phyloP scores from a whole-genome alignment of 2,888 invertebrate genomes.

The Drosophila algonquin region DNA sequence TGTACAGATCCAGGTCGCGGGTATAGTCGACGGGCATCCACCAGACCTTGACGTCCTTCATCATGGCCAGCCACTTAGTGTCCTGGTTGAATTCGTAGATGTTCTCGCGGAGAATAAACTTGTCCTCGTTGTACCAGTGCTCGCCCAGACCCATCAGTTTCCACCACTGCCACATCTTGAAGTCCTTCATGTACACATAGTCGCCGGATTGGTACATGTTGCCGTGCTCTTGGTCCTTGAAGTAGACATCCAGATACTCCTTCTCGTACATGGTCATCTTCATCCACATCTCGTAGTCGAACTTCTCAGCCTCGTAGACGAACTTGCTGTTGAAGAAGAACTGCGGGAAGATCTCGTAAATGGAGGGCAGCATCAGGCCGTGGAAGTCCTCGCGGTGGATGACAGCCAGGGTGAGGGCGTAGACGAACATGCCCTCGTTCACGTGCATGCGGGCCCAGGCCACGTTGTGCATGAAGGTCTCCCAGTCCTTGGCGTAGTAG shows the following conservation, averaged over 20 bases:
- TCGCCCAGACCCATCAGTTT: slow-evolving; percentile 80
- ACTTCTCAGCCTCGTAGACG: slow-evolving; percentile 87
- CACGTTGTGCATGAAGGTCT: slow-evolving; percentile 88
- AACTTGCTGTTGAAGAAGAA: slow-evolving; percentile 89
- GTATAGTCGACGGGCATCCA: slow-evolving; percentile 86
- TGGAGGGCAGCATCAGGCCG: slow-evolving; percentile 88
- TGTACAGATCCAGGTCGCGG: slow-evolving; percentile 83
- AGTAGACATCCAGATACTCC: slow-evolving; percentile 73
- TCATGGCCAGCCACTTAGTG: slow-evolving; percentile 65
- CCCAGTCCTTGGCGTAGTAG: slow-evolving; percentile 88
- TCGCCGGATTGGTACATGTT: slow-evolving; percentile 59
- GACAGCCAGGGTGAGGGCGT: slow-evolving; percentile 87
- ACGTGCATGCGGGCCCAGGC: slow-evolving; percentile 88
- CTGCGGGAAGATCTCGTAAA: slow-evolving; percentile 90
- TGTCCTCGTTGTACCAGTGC: slow-evolving; percentile 70
- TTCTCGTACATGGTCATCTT: slow-evolving; percentile 84
- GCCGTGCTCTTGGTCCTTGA: slow-evolving; percentile 52
- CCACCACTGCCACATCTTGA: slow-evolving; percentile 81
- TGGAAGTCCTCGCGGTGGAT: slow-evolving; percentile 87
- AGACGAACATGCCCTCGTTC: slow-evolving; percentile 89
- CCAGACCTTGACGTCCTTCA: slow-evolving; percentile 75
- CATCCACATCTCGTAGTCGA: slow-evolving; percentile 84
- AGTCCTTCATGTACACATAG: slow-evolving; percentile 77
- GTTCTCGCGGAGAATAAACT: slow-evolving; percentile 76
- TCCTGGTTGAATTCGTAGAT: slow-evolving; percentile 68